Base-by-base conservation (phyloP, 2,797 vertebrate species). In the Amniataba percoides region DNA sequence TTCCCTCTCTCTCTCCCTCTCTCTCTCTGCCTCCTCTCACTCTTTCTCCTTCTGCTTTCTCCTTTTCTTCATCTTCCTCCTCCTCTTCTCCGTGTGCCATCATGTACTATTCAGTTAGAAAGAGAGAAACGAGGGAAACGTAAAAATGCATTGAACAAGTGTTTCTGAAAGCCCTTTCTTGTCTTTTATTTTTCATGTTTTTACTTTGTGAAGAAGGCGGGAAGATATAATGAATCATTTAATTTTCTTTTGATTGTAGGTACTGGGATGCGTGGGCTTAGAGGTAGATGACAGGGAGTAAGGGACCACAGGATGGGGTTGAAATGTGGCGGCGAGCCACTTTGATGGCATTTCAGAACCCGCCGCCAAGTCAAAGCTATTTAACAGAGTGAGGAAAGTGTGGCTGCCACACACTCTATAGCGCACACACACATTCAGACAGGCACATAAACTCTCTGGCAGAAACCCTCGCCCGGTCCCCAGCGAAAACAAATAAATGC, bases 241-340 rank as follows among this genome's bases (percentile, higher is more conserved):
- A 94, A 94, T 94, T 93, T 94, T 77, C 88, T 93, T 95, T 94
- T 95, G 92, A 95, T 93, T 93, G 91, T 88, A 91, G 92, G 88
- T 88, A 83, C 80, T 62, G 59, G 86, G 79, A 59, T 76, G 92
- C 88, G 87, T 90, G 89, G 91, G 91, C 80, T 90, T 77, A 70
- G 87, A 81, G 87, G 91, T 81, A 81, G 87, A 90, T 89, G 86
- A 88, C 72, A 86, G 90, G 82, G 74, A 74, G 78, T 66, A 1
- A 76, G 88, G 81, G 89, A 88, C 81, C 82, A 74, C 69, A 72
- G 81, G 81, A 85, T n/a, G 66, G 74, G 82, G 79, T 34, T 74
- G 74, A 86, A 70, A 88, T 78, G 80, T 85, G 85, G 82, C 59
- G n/a, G 63, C 1, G 60, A 81, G 84, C 79, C 88, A 88, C 93